Conservation (phyloP, 2,797 vertebrate species). For the Anguilla pacifica region DNA sequence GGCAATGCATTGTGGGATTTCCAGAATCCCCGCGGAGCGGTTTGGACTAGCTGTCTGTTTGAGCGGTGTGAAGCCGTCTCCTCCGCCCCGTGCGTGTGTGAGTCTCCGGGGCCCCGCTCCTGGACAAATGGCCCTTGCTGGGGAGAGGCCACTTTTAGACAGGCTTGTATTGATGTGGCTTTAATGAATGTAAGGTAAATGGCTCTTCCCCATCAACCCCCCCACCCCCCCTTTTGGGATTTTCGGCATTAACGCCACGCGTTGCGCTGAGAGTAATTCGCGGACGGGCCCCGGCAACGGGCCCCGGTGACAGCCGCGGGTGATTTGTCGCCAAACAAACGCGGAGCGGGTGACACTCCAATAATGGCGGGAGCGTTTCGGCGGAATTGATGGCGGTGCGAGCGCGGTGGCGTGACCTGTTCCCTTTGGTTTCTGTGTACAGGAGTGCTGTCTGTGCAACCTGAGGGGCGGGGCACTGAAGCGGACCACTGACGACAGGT, state of each 20-base stretch:
- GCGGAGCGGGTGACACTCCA: slow-evolving; percentile 65
- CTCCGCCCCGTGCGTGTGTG: neutral
- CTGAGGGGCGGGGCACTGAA: slow-evolving; percentile 80
- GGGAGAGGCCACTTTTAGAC: slow-evolving; percentile 51
- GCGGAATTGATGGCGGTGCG: slow-evolving; percentile 69
- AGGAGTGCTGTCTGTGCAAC: slow-evolving; percentile 79
- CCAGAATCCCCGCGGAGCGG: neutral
- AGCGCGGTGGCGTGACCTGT: slow-evolving; percentile 59
- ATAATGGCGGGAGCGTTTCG: slow-evolving; percentile 68
- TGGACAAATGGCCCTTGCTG: slow-evolving; percentile 51
- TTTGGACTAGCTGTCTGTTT: neutral
- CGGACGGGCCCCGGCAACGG: slow-evolving; percentile 47
- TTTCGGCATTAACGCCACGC: slow-evolving; percentile 69
- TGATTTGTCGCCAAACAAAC: slow-evolving; percentile 69
- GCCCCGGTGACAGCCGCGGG: slow-evolving; percentile 59
- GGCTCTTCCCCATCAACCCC: slow-evolving; percentile 51
- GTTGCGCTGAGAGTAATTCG: slow-evolving; percentile 70
- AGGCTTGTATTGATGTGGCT: slow-evolving; percentile 66
- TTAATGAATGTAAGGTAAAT: slow-evolving; percentile 77
- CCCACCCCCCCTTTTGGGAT: slow-evolving; percentile 52
- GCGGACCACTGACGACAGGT: slow-evolving; percentile 79
- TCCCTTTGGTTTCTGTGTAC: slow-evolving; percentile 64
- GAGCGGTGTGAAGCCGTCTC: slow-evolving; percentile 10
- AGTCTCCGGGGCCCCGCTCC: slow-evolving; percentile 30
- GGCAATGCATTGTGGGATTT: neutral